Percentiles rank a stretch among this genome's conserved stretches.
phyloP scores from a whole-genome alignment of 2,888 invertebrate species.

The Mythimna lalbum region DNA sequence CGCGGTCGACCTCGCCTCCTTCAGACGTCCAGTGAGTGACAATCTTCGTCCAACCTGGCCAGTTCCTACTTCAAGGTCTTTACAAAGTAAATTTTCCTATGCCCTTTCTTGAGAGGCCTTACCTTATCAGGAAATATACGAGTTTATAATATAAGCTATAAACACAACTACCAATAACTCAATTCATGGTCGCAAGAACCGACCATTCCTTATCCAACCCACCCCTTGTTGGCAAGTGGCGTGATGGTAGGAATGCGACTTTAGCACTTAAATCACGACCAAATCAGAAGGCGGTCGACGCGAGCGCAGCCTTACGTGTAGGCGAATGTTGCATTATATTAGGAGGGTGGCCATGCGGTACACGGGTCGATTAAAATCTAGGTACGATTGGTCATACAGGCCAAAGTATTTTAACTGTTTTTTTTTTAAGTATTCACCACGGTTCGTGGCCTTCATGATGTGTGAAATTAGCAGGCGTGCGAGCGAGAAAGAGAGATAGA shows the following conservation, averaged over 20 bases:
- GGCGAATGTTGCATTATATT: constrained; percentile 52
- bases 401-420: too few relatives aligned
- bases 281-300: constrained; percentile 53
- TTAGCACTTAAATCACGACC: constrained; percentile 58
- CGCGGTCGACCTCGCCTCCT: too few relatives aligned
- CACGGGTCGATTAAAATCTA: neutral
- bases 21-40: too few relatives aligned
- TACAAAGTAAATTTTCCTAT: neutral
- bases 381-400: neutral
- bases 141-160: neutral
- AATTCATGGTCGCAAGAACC: neutral
- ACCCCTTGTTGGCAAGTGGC: constrained; percentile 10
- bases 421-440: too few relatives aligned
- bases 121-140: neutral
- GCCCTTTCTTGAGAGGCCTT: neutral
- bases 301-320: constrained; percentile 44
- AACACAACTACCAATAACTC: constrained; percentile 6
- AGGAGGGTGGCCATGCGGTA: constrained; percentile 24
- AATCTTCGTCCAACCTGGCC: too few relatives aligned
- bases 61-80: neutral
- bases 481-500: too few relatives aligned
- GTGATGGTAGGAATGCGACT: constrained; percentile 52
- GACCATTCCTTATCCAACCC: constrained; percentile 26
- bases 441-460: too few relatives aligned
- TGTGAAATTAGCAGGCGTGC: too few relatives aligned